These are phyloP conservation scores for Erinaceus europaeus DNA, from an alignment of 2,113 vertebrate species.

Conservation along the genomic window DNA sequence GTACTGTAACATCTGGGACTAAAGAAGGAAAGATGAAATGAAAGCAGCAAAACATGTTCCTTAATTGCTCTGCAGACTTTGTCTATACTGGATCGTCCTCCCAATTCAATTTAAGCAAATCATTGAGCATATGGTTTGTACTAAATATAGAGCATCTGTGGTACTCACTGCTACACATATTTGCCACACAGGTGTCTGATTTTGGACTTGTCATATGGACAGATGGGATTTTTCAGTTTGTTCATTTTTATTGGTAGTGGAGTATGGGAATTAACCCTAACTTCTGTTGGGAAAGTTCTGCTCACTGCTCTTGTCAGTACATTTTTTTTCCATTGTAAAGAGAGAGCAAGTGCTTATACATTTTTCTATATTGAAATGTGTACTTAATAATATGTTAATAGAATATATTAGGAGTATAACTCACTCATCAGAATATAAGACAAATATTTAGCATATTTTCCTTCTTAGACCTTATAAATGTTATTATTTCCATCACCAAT, in stretches of 20 bases:
- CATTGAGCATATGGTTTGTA: slow-evolving; percentile 71
- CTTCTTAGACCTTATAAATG: not conserved
- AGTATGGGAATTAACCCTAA: not conserved
- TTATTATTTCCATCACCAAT: not conserved
- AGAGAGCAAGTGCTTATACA: not conserved
- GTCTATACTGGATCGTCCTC: slow-evolving; percentile 61
- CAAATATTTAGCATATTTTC: not conserved
- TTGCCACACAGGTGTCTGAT: slow-evolving; percentile 65
- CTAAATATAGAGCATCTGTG: slow-evolving; percentile 62
- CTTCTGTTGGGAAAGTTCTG: not conserved
- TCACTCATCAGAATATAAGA: too few species aligned
- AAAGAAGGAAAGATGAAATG: slow-evolving; percentile 61
- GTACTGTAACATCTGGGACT: slow-evolving; percentile 70
- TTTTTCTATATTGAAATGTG: not conserved
- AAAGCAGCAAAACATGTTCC: slow-evolving; percentile 64
- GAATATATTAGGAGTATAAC: too few species aligned
- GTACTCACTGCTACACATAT: slow-evolving; percentile 10
- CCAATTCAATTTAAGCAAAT: slow-evolving; percentile 72
- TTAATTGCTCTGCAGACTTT: slow-evolving; percentile 73
- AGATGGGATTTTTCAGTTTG: slow-evolving; percentile 68
- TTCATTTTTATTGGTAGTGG: slow-evolving; percentile 27
- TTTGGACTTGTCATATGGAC: slow-evolving; percentile 67
- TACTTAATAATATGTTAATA: not conserved
- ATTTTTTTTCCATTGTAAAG: not conserved
- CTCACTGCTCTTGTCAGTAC: not conserved